Evolutionary conservation across 2,888 invertebrate genomes (phyloP), one percentile per base, ranked within the genome.

Genomic region (Chrysolina haemoptera): DNA sequence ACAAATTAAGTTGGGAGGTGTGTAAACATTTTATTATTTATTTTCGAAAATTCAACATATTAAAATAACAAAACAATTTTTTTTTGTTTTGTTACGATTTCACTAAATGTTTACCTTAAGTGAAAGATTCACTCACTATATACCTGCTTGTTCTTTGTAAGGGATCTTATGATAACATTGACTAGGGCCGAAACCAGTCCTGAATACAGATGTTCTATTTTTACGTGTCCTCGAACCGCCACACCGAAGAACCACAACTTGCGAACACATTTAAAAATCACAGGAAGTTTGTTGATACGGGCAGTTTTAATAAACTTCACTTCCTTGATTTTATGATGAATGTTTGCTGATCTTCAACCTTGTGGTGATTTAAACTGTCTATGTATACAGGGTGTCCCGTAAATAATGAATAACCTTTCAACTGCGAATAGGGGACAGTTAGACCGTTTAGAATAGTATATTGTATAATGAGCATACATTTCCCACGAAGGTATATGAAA

Each of bases 251-350:
- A 59, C 27, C 35, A 59, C 59, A 59, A 59, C 59, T 59, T 59
- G 59, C 59, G 59, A 59, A 59, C 59, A 59, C 59, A n/a, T 59
- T 59, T 59, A n/a, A 27, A 59, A 35, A 59, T 35, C 6, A 59
- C 59, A 59, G 59, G 59, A 59, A 59, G 35, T 27, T 27, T 59
- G 59, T 59, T 59, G 59, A 59, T 59, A 59, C 59, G 59, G 59
- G 4, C 59, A 59, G 59, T 27, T 59, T 59, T 59, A n/a, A 59
- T 59, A 59, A 59, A 59, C 27, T 59, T 35, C 35, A 59, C 27
- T 59, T 59, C 59, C 59, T 22, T 27, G 59, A 59, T 22, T 59
- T 35, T 35, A 35, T 35, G 59, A 59, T 59, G 12, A 59, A 59
- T 59, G 59, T 27, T 6, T 59, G 22, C 16, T 59, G 35, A 46